Percentiles rank a stretch among this genome's conserved stretches.
These are phyloP conservation scores for Lithodes maja DNA, from an alignment of 2,888 invertebrate species.

Conservation along the genomic window DNA sequence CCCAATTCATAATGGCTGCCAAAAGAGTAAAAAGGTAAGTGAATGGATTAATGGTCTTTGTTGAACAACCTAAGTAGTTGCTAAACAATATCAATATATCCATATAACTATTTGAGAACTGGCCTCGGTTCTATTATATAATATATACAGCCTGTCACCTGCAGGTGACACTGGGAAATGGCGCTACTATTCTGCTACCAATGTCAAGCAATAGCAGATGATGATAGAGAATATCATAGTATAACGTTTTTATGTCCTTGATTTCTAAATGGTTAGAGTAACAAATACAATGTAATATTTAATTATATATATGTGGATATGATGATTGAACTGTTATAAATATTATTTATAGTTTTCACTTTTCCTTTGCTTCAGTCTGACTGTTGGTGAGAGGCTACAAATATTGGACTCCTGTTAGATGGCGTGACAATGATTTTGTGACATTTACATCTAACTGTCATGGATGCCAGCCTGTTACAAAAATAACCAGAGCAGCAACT, in stretches of 20 bases:
- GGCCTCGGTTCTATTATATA: conserved; percentile 4
- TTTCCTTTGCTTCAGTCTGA: conserved; percentile 20
- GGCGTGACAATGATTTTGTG: too few relatives aligned
- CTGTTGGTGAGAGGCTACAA: background rate
- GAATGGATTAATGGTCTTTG: conserved; percentile 2
- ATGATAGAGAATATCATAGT: conserved; percentile 18
- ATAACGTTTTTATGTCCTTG: background rate
- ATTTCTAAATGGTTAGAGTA: background rate
- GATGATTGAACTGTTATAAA: conserved; percentile 6
- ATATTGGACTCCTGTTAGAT: background rate
- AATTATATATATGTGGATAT: background rate
- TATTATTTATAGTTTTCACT: background rate
- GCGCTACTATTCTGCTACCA: conserved; percentile 12
- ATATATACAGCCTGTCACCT: conserved; percentile 18
- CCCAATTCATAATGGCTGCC: conserved; percentile 8
- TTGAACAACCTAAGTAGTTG: conserved; percentile 17
- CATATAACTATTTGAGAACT: conserved; percentile 17
- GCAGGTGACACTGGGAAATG: conserved; percentile 12
- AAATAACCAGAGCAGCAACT: too few relatives aligned
- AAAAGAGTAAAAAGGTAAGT: conserved; percentile 1
- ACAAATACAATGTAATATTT: background rate
- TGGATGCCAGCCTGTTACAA: too few relatives aligned
- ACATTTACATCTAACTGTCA: too few relatives aligned
- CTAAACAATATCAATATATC: conserved; percentile 5
- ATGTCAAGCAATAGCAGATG: conserved; percentile 9